A percentile compares a stretch with the other conserved stretches of the same genome.
phyloP scores from a whole-genome alignment of 2,797 vertebrate genomes.

The Sebastes umbrosus region DNA sequence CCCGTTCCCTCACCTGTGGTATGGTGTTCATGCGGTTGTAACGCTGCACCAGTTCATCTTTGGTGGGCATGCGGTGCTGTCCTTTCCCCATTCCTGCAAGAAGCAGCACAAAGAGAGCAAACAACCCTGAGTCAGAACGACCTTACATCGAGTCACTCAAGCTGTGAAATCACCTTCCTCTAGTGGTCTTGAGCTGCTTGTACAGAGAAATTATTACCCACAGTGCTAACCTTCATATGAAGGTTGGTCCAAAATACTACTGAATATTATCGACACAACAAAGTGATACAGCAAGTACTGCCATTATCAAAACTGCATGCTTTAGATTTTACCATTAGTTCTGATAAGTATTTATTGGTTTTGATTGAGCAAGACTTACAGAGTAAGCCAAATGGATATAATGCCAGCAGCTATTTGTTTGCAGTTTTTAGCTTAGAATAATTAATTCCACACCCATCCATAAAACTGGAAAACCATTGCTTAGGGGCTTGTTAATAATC shows the following conservation, averaged over 20 bases:
- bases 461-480: background rate
- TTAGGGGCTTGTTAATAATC: background rate
- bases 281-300: background rate
- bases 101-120: slow-evolving; percentile 47
- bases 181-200: slow-evolving; percentile 9
- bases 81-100: slow-evolving; percentile 98
- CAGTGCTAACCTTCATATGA: slow-evolving; percentile 20
- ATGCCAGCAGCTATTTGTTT: too few relatives aligned
- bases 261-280: background rate
- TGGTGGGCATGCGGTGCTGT: slow-evolving; percentile 98
- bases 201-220: slow-evolving; percentile 19
- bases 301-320: background rate
- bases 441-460: background rate
- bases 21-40: slow-evolving; percentile 99
- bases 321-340: background rate
- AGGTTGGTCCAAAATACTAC: slow-evolving; percentile 12
- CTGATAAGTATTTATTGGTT: background rate
- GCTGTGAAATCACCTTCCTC: slow-evolving; percentile 29
- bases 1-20: slow-evolving; percentile 87
- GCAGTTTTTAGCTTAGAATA: background rate
- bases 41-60: slow-evolving; percentile 97
- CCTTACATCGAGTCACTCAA: slow-evolving; percentile 28
- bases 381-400: background rate
- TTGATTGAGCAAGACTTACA: background rate
- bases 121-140: slow-evolving; percentile 26